A percentile compares a stretch with the other conserved stretches of the same genome.
These are phyloP conservation scores for Notarius quadriscutis DNA, from an alignment of 2,113 vertebrate species.

Conservation along the genomic window DNA sequence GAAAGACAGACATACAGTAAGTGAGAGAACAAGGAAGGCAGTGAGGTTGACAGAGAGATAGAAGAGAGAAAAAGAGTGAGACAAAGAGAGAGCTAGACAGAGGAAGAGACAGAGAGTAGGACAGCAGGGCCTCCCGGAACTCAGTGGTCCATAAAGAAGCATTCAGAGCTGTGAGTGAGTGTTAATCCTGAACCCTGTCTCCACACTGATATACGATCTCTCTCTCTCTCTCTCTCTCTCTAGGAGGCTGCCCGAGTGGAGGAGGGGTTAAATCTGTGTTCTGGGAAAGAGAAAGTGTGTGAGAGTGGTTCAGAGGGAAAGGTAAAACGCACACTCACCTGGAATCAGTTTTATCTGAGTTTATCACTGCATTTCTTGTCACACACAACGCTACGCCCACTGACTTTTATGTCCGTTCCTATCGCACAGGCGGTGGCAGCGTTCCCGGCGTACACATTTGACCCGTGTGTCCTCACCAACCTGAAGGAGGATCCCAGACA, in stretches of 20 bases:
- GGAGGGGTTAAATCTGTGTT: constrained; percentile 42
- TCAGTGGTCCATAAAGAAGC: constrained; percentile 29
- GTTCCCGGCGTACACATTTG: constrained; percentile 28
- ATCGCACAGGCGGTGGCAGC: constrained; percentile 14
- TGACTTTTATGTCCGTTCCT: constrained; percentile 22
- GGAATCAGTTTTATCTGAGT: constrained; percentile 1
- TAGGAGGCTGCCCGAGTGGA: constrained; percentile 27
- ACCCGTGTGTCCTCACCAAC: constrained; percentile 43
- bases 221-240: neutral
- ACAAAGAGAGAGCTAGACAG: neutral
- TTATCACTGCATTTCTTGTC: neutral
- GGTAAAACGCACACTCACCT: constrained; percentile 7
- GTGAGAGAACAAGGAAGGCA: neutral
- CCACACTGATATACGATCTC: constrained; percentile 34
- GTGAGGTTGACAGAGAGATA: neutral
- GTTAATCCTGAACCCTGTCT: constrained; percentile 36
- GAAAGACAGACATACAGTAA: neutral
- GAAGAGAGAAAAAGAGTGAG: neutral
- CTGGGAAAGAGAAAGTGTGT: constrained; percentile 43
- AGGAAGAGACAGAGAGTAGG: neutral
- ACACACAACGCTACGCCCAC: constrained; percentile 8
- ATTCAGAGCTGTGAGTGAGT: constrained; percentile 1
- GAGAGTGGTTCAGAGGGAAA: constrained; percentile 34
- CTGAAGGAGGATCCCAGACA: constrained; percentile 50
- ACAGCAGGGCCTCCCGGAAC: neutral